Percentiles rank a stretch among this genome's conserved stretches.
These are phyloP conservation scores for Onthophagus taurus DNA, from an alignment of 1,140 invertebrate species.

Conservation along the genomic window DNA sequence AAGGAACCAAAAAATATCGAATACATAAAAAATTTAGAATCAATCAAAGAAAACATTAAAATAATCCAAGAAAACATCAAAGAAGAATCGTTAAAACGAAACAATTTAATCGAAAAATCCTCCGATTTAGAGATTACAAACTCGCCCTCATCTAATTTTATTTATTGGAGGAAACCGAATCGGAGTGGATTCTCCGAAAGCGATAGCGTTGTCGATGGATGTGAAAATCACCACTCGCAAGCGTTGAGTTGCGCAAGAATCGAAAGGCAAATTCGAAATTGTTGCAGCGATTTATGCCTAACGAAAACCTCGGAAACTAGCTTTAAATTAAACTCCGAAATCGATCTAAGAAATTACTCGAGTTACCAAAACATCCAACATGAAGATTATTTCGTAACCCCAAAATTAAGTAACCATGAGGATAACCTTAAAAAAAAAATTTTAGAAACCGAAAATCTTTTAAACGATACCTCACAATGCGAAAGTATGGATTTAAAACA, in stretches of 20 bases:
- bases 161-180: not conserved
- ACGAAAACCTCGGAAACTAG: not conserved
- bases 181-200: slow-evolving; percentile 9
- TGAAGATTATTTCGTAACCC: not conserved
- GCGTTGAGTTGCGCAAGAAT: slow-evolving; percentile 13
- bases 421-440: too few relatives aligned
- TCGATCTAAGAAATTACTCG: slow-evolving; percentile 1
- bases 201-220: slow-evolving; percentile 14
- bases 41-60: not conserved
- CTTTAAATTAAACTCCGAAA: not conserved
- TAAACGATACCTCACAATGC: too few relatives aligned
- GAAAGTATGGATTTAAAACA: too few relatives aligned
- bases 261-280: slow-evolving; percentile 10
- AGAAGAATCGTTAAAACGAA: not conserved
- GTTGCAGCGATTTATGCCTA: slow-evolving; percentile 17
- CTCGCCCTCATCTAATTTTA: too few relatives aligned
- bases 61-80: too few relatives aligned
- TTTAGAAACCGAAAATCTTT: too few relatives aligned
- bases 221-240: slow-evolving; percentile 5
- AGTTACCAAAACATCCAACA: slow-evolving; percentile 4
- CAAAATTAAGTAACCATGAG: too few relatives aligned
- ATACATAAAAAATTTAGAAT: too few relatives aligned
- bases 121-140: not conserved
- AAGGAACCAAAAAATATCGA: too few relatives aligned
- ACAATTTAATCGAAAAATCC: not conserved